Base-by-base conservation (phyloP, 2,888 invertebrate species). In the Cyclophora punctaria region DNA sequence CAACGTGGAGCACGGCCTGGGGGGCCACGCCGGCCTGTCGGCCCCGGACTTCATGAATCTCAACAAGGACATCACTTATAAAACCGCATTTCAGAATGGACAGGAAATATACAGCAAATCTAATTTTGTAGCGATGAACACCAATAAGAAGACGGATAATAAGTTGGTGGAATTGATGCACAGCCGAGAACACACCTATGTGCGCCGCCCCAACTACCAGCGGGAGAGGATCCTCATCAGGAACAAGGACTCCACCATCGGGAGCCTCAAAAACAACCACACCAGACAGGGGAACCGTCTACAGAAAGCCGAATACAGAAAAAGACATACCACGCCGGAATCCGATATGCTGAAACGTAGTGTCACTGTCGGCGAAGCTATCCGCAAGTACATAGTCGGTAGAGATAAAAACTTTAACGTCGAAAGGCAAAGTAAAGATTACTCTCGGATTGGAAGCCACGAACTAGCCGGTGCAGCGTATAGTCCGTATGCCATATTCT, bases 401-500 rank as follows among this genome's bases (percentile, higher is more conserved):
- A 71, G 67, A 49, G 67, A 73, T 44, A 64, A 64, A 44, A 59
- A 53, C 45, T 54, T 60, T 3, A 50, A 45, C 7, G 63, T 59
- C 6, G 59, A 63, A 47, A 49, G 52, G n/a, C 53, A 47, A 41
- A 50, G 47, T n/a, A 49, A 51, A 33, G 59, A 61, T 4, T 46
- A 57, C 20, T 45, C 61, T 2, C 69, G 67, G 45, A 64, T 69
- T 35, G 70, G 66, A 2, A 72, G 57, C 46, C 62, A 55, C 4
- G 72, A 73, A 5, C 62, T 56, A 37, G 55, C 66, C 5, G 66
- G 72, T 34, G 46, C 57, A 1, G 65, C 63, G 20, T 64, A 69
- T 2, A 66, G 64, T 6, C 77, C 78, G 0, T 80, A 81, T 42
- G 80, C 83, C 1, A 57, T 80, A 34, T 83, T 82, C 51, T 78